Evolutionary conservation across 2,113 vertebrate genomes (phyloP), one percentile per base, ranked within the genome.

Genomic region (Menidia beryllina): DNA sequence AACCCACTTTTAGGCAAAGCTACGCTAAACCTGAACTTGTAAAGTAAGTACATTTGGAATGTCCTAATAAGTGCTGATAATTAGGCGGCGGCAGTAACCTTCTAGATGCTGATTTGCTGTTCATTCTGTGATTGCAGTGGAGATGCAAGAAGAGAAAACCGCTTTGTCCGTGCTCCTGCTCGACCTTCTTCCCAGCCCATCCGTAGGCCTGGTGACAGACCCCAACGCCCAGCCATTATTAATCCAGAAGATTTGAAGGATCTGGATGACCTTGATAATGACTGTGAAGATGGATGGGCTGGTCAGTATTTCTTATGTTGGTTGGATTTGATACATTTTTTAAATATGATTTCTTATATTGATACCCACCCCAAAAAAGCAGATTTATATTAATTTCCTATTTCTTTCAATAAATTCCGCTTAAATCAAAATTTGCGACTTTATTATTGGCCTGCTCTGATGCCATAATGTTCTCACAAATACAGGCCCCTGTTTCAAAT

Each of bases 241-340:
- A 99, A 98, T 0, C 96, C 97, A 0, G 97, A 99, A 25, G 97
- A 98, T 84, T 91, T 99, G 39, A 98, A 97, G 83, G 97, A 97
- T 72, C 91, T 99, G 34, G 98, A 99, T 69, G 97, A 99, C 7
- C 94, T 99, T 51, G 98, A 99, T 80, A 94, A 93, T 0, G 97
- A 99, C 21, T 95, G 94, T 0, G 97, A 99, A n/a, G 98, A 97
- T 0, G 97, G 98, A 67, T 99, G 98, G 98, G 98, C 98, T 86
- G 98, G 98, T 98, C 77, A 86, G 91, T 51, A 20, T 38, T 65
- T 27, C 25, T 39, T 20, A 24, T 21, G 36, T 20, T 24, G 5
- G 43, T 20, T 25, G n/a, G n/a, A n/a, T n/a, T n/a, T n/a, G n/a
- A n/a, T n/a, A n/a, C n/a, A n/a, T n/a, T n/a, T n/a, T n/a, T n/a